Evolutionary conservation across 1,140 invertebrate genomes (phyloP), one percentile per base, ranked within the genome.

Genomic region (Musca vetustissima): DNA sequence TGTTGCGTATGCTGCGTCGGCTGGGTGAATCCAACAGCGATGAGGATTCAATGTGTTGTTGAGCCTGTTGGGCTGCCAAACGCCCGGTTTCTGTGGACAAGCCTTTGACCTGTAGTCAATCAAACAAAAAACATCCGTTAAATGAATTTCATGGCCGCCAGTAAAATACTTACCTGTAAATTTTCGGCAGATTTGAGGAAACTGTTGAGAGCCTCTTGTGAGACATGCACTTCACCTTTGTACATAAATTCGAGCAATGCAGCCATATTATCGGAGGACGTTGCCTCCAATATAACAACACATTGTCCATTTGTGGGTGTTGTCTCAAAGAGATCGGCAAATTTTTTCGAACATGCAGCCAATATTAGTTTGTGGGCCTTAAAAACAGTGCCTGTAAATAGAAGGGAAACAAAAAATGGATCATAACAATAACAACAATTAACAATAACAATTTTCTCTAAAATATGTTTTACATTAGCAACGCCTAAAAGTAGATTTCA

Each of bases 231-330:
- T 83, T 95, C 93, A 11, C 93, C 93, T 82, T 93, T 93, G 85
- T 96, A 96, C 93, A 96, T 96, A 83, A 95, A 96, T 83, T 96
- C 93, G 66, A 96, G 87, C 52, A 96, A 87, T 8, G 93, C 93
- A 68, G 92, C 90, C 91, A 95, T 94, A 83, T 96, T 94, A 75
- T 91, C 88, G 48, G 93, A 91, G 69, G 90, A 90, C 68, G 93
- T 95, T 67, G 93, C 93, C 84, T 95, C 93, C 77, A 95, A 85
- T 77, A 95, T 94, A 74, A 95, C 92, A 75, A 94, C 89, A 75
- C 92, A 88, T 75, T 89, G 89, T 71, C 91, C 90, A 75, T 90
- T 90, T 83, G 91, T 90, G 68, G 93, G 93, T 76, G 93, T 93
- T 69, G 90, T 89, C 85, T 95, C 92, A 85, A 97, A 96, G 69